Base-by-base conservation (phyloP, 2,797 vertebrate species). In the Galago senegalensis region DNA sequence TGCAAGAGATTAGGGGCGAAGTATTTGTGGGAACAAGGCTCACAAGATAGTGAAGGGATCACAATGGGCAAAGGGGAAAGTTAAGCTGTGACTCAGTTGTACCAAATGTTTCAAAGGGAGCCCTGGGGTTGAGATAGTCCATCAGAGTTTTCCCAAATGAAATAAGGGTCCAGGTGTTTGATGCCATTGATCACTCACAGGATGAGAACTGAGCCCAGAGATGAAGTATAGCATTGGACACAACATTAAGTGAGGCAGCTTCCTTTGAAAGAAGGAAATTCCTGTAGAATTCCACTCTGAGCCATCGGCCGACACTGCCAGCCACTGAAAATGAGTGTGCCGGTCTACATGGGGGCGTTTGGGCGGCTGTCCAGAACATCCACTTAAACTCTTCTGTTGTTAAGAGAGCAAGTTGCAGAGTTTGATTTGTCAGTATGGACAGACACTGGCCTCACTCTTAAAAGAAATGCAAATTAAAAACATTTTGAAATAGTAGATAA, bases 401-500 rank as follows among this genome's bases (percentile, higher is more conserved):
- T 82, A 86, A 34, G 40, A 87, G 53, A 63, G 75, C 13, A 49
- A 75, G 37, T 90, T 87, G 25, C 13, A 43, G 63, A 77, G 31
- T 73, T 56, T 73, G 56, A 67, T 75, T 34, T 80, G 6, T 73
- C 31, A n/a, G 20, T 12, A 21, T 61, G 9, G 5, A 27, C 14
- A 79, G 18, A 94, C 40, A 43, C 40, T 43, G 20, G 10, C 5
- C 61, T 89, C 53, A 20, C 70, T 43, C 65, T 72, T 34, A 58
- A 61, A 84, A 70, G 84, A 63, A 0, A 16, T 3, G 43, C n/a
- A 40, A 72, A 87, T 40, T 49, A 43, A 67, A 69, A 77, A 60
- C 53, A 43, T 69, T 86, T 89, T 79, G 56, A 97, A n/a, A 76
- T 72, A 69, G 25, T 86, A 46, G 80, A 29, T 79, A 87, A 79